Evolutionary conservation across 2,113 vertebrate genomes (phyloP).

Genomic region (Melierax canorus): DNA sequence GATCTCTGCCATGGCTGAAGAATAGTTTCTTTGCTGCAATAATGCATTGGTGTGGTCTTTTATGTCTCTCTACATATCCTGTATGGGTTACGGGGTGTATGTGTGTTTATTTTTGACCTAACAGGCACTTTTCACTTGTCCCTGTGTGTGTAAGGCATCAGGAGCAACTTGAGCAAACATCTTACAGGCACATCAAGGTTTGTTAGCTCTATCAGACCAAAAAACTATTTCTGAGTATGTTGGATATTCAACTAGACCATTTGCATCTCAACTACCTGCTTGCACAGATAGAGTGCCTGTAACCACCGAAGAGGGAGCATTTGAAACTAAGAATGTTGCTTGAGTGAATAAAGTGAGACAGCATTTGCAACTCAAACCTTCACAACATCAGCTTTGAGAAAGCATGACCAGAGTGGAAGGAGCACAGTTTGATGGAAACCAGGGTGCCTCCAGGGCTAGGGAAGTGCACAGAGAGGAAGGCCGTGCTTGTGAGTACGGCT

Average conservation of each 20-base stretch:
- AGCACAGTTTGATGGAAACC: not conserved
- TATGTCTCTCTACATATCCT: not conserved
- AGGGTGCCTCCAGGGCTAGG: not conserved
- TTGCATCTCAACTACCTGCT: not conserved
- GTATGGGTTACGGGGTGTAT: not conserved
- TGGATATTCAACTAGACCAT: not conserved
- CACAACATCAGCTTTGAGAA: not conserved
- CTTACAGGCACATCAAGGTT: not conserved
- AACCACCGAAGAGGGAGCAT: fast-evolving
- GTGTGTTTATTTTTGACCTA: not conserved
- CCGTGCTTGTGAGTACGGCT: fast-evolving
- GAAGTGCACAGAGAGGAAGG: not conserved
- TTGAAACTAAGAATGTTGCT: not conserved
- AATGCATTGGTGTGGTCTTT: not conserved
- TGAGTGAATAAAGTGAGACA: not conserved
- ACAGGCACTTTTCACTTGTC: not conserved
- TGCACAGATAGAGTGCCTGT: not conserved
- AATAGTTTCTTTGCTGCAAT: not conserved
- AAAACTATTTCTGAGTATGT: not conserved
- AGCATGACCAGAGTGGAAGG: not conserved
- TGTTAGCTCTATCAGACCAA: not conserved
- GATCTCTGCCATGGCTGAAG: not conserved
- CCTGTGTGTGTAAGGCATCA: not conserved
- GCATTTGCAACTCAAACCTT: not conserved
- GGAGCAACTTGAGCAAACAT: not conserved